Evolutionary conservation across 2,888 invertebrate species (phyloP), one percentile per base, ranked within the genome.

Genomic region (Lycaena phlaeas): DNA sequence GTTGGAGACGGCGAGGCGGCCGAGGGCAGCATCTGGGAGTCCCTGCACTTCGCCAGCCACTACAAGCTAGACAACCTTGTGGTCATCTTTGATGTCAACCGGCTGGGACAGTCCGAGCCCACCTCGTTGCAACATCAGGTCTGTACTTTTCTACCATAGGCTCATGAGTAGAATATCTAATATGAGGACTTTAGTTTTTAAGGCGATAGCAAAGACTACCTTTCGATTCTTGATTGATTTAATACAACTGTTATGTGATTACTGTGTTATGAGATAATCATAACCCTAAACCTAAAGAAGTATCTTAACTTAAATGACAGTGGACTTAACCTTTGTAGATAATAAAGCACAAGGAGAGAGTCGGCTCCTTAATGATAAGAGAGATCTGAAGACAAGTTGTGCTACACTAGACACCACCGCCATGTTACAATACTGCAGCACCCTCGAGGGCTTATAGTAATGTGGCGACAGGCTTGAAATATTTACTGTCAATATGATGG

Each of bases 1-100:
- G 89, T 99, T 44, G 99, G 99, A 7, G 99, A 99, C 84, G 99
- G 99, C 4, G 99, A 99, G 84, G 93, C 96, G 41, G 97, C 98
- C 0, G 99, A 99, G 85, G 99, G 99, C 43, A 97, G 97, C 34
- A 89, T 98, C 51, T 98, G 98, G 98, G 98, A 98, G 84, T 96
- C 97, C 0, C 86, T 98, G 46, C 92, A 96, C 61, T 99, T 99
- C 82, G 95, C 97, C 36, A 92, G 95, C 45, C 89, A 94, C 74
- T 98, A 99, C 86, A 93, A 96, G 51, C 87, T 99, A 38, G 97
- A 98, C 82, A 99, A 99, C 84, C 86, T 99, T 26, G 96, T 97
- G 43, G 96, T 96, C 14, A 94, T 99, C 64, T 94, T 99, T 64
- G 99, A 99, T 71, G 90, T 99, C 28, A 99, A 99, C 81, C 90